These are phyloP conservation scores for Metopolophium dirhodum DNA, from an alignment of 1,140 invertebrate species.

Conservation along the genomic window DNA sequence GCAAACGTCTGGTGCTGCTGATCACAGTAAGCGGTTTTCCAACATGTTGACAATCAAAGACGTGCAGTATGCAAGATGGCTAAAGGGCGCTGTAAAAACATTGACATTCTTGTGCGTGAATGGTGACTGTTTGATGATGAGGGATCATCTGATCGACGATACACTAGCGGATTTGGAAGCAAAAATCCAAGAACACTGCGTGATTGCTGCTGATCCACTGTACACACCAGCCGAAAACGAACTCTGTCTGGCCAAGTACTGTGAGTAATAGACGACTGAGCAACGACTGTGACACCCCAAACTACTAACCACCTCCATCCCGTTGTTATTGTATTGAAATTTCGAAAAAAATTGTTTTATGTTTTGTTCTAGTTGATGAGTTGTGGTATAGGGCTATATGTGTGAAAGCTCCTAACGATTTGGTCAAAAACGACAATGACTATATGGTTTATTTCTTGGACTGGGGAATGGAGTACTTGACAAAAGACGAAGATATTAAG, in stretches of 20 bases:
- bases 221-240: slow-evolving; percentile 1
- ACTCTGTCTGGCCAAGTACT: slow-evolving; percentile 18
- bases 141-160: slow-evolving; percentile 25
- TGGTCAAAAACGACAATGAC: neutral
- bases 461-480: slow-evolving; percentile 41
- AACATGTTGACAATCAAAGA: slow-evolving; percentile 21
- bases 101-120: slow-evolving; percentile 2
- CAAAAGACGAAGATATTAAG: neutral
- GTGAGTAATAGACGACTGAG: neutral
- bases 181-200: slow-evolving; percentile 33
- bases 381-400: slow-evolving; percentile 46
- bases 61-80: slow-evolving; percentile 10
- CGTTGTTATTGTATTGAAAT: neutral
- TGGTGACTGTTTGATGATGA: slow-evolving; percentile 40
- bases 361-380: neutral
- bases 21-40: neutral
- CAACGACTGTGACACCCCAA: neutral
- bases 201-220: neutral
- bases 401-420: neutral
- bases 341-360: neutral
- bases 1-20: neutral
- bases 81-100: neutral
- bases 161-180: slow-evolving; percentile 7
- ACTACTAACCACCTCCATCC: neutral
- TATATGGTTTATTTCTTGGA: slow-evolving; percentile 33